A percentile compares a stretch with the other conserved stretches of the same genome.
These are phyloP conservation scores for Halesus radiatus DNA, from an alignment of 1,140 invertebrate species.

Conservation along the genomic window DNA sequence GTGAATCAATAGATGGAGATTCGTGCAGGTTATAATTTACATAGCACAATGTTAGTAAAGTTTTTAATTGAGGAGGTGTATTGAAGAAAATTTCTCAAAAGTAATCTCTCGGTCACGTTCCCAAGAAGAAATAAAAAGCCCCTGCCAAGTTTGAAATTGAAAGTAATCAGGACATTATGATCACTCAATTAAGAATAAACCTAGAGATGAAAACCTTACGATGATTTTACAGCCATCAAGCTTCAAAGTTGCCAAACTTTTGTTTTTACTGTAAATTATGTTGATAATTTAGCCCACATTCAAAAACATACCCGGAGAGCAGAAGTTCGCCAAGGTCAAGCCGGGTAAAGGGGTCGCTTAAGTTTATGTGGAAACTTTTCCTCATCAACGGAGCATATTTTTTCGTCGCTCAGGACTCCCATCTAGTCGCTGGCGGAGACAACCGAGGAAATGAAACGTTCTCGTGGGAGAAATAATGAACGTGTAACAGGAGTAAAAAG, in stretches of 20 bases:
- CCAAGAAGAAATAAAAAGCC: no score
- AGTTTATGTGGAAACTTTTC: slow-evolving; percentile 32
- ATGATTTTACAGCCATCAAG: slow-evolving; percentile 25
- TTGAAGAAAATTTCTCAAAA: no score
- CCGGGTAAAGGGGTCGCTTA: slow-evolving; percentile 32
- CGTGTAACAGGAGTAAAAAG: slow-evolving; percentile 55
- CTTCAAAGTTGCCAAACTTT: slow-evolving; percentile 27
- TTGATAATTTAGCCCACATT: slow-evolving; percentile 33
- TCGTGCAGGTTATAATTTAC: no score
- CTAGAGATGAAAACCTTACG: slow-evolving; percentile 1
- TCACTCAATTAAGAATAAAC: slow-evolving; percentile 12
- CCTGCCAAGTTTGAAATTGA: no score
- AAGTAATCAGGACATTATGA: slow-evolving; percentile 25
- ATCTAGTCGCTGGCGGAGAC: slow-evolving; percentile 1
- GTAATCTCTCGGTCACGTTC: no score
- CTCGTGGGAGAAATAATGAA: slow-evolving; percentile 54
- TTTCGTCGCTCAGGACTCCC: not conserved
- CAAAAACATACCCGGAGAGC: slow-evolving; percentile 15
- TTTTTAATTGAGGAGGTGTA: no score
- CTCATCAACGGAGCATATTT: slow-evolving; percentile 32
- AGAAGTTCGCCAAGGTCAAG: slow-evolving; percentile 18
- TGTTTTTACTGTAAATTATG: slow-evolving; percentile 30
- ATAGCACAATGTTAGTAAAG: no score
- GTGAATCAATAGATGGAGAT: no score
- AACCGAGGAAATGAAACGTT: slow-evolving; percentile 47